Percentiles rank a stretch among this genome's conserved stretches.
Evolutionary conservation across 1,140 invertebrate species (phyloP).

Genomic region (Pseudoatta argentina): DNA sequence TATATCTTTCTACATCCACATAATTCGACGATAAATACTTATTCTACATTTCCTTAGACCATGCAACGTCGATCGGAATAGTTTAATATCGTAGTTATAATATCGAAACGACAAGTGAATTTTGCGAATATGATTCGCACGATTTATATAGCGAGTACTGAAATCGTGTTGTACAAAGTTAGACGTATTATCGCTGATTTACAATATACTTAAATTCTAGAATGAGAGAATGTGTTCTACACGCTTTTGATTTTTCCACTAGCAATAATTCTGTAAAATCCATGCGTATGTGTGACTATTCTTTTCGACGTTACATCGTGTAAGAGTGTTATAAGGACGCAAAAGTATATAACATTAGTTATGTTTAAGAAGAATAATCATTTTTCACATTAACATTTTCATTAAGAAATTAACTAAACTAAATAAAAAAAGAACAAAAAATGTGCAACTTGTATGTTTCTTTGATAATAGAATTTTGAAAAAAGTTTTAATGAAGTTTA

Average conservation of each 20-base stretch:
- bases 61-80: slow-evolving; percentile 20
- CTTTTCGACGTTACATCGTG: slow-evolving; percentile 25
- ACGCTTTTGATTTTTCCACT: slow-evolving; percentile 8
- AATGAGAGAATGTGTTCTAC: neutral
- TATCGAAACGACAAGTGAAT: slow-evolving; percentile 13
- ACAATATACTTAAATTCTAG: slow-evolving; percentile 15
- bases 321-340: slow-evolving; percentile 28
- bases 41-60: neutral
- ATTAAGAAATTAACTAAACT: neutral
- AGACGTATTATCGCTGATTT: slow-evolving; percentile 26
- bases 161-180: slow-evolving; percentile 35
- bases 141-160: neutral
- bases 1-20: slow-evolving; percentile 12
- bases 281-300: neutral
- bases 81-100: slow-evolving; percentile 10
- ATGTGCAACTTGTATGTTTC: slow-evolving; percentile 1
- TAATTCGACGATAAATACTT: slow-evolving; percentile 36
- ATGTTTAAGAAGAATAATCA: neutral
- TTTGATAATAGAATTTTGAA: slow-evolving; percentile 4
- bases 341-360: slow-evolving; percentile 16
- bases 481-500: neutral
- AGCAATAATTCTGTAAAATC: slow-evolving; percentile 1
- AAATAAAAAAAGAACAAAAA: neutral
- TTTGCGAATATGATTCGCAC: neutral
- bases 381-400: slow-evolving; percentile 10